Evolutionary conservation across 2,797 vertebrate genomes (phyloP).

Genomic region (Rhinophrynus dorsalis): DNA sequence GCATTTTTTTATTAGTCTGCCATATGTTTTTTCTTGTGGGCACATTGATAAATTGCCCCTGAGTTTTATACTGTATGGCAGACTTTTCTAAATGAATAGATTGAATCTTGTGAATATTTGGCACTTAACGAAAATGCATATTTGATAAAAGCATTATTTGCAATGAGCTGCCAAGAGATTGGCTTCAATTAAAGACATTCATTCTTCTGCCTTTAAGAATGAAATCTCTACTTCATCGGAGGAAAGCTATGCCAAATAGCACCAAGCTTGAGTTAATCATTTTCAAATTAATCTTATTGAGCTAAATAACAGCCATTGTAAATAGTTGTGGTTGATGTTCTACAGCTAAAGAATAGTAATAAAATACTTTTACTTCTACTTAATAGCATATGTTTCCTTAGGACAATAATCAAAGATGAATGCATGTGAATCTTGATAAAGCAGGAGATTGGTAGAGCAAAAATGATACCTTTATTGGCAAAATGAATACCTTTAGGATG

Average conservation of each 20-base stretch:
- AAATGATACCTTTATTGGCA: too few species aligned
- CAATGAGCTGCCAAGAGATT: conserved; percentile 58
- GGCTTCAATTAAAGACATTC: conserved; percentile 59
- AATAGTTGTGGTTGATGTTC: too few species aligned
- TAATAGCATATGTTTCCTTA: too few species aligned
- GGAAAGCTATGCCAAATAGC: conserved; percentile 46
- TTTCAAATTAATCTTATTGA: neutral
- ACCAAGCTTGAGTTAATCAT: neutral
- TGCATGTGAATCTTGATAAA: too few species aligned
- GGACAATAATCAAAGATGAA: too few species aligned
- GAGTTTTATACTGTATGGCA: conserved; percentile 3
- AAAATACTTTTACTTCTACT: too few species aligned
- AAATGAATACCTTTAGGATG: too few species aligned
- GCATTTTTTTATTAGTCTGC: neutral
- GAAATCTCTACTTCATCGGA: conserved; percentile 57
- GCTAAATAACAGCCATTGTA: neutral
- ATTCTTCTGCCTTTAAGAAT: conserved; percentile 65
- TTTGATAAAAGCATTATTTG: conserved; percentile 55
- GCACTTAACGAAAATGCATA: conserved; percentile 57
- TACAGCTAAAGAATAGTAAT: too few species aligned
- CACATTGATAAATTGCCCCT: conserved; percentile 6
- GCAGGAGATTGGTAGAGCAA: too few species aligned
- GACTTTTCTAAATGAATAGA: conserved; percentile 31
- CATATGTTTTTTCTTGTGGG: neutral
- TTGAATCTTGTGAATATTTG: conserved; percentile 55